Base-by-base conservation (phyloP, 1,140 invertebrate species). In the Anastrepha obliqua region DNA sequence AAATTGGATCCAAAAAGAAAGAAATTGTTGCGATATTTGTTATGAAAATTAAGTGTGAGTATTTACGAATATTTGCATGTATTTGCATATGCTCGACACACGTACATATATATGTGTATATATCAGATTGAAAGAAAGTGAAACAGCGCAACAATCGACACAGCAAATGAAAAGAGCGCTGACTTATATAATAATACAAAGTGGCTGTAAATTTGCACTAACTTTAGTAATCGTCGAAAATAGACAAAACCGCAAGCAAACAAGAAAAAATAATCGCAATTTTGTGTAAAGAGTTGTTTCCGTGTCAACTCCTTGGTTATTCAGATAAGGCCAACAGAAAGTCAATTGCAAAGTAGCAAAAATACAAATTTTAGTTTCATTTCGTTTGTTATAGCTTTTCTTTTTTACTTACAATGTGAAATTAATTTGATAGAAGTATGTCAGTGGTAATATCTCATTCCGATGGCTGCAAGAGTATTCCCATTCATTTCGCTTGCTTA, bases 171-270 rank as follows among this genome's bases (percentile, higher is more conserved):
- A 55, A 55, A 55, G 51, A 55, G 44, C 11, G 44, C 42, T 8
- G 29, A 74, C 15, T 74, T 74, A 74, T 44, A 13, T 74, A 74
- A 74, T n/a, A 15, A 74, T 74, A 42, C 70, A 74, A 74, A 74
- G 42, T 51, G 13, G 70, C 47, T 74, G 3, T n/a, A n/a, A 74
- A 74, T 74, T 74, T 15, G 70, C 44, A 47, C 13, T 74, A 8
- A 74, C 29, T 47, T 74, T 74, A 74, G 44, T 74, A 39, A 74
- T 44, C 42, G 6, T 74, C 11, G 15, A 3, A 74, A 62, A 62
- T 62, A 62, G 8, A 8, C 60, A 62, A 62, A 62, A 62, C 60
- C 51, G 11, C 51, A 55, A 55, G 51, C 11, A 55, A 55, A 55
- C 11, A 55, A 29, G 29, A 29, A 29, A 29, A 55, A 55, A 8